Base-by-base conservation (phyloP, 1,140 invertebrate genomes). In the Drosophila pandora region DNA sequence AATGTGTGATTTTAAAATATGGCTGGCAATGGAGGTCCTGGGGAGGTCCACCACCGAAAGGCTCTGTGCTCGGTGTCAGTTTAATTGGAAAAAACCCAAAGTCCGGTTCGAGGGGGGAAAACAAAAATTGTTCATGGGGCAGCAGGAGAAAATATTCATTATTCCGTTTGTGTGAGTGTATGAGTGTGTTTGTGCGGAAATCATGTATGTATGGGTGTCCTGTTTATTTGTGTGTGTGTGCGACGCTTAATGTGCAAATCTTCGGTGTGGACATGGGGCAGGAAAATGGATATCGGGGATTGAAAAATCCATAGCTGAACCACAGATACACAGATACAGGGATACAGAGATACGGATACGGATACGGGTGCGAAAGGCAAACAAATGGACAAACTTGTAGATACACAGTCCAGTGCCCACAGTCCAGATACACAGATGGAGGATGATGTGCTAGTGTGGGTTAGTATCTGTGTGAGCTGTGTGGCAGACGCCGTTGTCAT, bases 1-100 rank as follows among this genome's bases (percentile, higher is more conserved):
- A 90, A 90, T 90, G 85, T 90, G 85, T 85, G 85, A 90, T 90
- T 90, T 90, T 90, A 82, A 87, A 87, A 88, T 87, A 87, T 67
- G 54, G 39, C 47, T 39, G 43, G 23, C 53, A 22, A 22, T 56
- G 70, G 30, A 2, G 4, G 25, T 5, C 25, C 25, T 43, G 61
- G 76, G 52, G 59, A 17, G 17, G 47, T 30, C 23, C 13, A 73
- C 55, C 50, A 54, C 56, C 71, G 43, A 58, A 45, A 76, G 69
- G 63, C 68, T 37, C 34, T 4, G 62, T 64, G 62, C 39, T 49
- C 65, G 74, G 70, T 87, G 82, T 87, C 83, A 64, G 79, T 82
- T 87, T 87, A 87, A 87, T 87, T 87, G 82, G 76, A 87, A 87
- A 85, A 87, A 87, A 72, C 52, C 71, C 56, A 48, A 57, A 68